Percentiles rank a stretch among this genome's conserved stretches.
Conservation (phyloP, 1,140 invertebrate genomes). For the Dufourea novaeangliae region DNA sequence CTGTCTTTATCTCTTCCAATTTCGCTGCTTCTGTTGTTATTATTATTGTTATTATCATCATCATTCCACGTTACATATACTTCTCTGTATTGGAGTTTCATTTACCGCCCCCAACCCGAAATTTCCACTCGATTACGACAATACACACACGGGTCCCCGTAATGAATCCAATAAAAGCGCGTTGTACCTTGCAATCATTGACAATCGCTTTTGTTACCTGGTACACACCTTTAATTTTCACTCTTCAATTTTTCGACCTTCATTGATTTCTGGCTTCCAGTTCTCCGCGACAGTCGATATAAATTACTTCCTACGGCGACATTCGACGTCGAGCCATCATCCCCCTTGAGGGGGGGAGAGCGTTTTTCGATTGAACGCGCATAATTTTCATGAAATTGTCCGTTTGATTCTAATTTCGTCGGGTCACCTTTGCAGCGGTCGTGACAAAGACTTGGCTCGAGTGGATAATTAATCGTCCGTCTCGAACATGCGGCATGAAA, state of each 20-base stretch:
- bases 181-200: neutral
- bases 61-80: neutral
- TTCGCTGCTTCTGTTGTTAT: neutral
- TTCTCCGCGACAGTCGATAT: neutral
- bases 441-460: too few relatives aligned
- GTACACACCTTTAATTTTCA: slow-evolving; percentile 18
- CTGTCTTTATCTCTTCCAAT: neutral
- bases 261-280: neutral
- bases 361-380: slow-evolving; percentile 1
- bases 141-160: neutral
- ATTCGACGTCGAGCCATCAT: slow-evolving; percentile 16
- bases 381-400: slow-evolving; percentile 1
- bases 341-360: neutral
- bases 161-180: slow-evolving; percentile 4
- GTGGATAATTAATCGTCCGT: too few relatives aligned
- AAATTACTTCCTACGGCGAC: slow-evolving; percentile 28
- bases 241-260: slow-evolving; percentile 8
- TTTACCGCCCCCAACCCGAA: neutral
- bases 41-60: slow-evolving; percentile 9
- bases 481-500: too few relatives aligned
- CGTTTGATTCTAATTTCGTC: neutral
- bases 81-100: neutral
- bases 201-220: slow-evolving; percentile 2
- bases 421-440: neutral
- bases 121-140: slow-evolving; percentile 5